Percentiles rank a stretch among this genome's conserved stretches.
These are phyloP conservation scores for Mormyrus proboscirostris DNA, from an alignment of 2,797 vertebrate species.

Conservation along the genomic window DNA sequence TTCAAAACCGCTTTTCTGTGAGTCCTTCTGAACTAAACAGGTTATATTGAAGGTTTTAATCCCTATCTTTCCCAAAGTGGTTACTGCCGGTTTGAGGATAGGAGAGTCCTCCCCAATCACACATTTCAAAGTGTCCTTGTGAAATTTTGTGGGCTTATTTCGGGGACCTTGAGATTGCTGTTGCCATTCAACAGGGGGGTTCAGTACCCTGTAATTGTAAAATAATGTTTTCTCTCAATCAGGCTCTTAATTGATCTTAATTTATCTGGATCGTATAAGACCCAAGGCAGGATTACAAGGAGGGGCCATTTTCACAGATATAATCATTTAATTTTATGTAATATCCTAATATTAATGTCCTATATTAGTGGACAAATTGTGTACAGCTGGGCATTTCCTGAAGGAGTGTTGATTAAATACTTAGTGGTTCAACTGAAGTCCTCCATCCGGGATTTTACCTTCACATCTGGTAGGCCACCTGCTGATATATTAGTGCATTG, in stretches of 20 bases:
- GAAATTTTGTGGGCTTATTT: background rate
- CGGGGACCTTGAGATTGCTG: background rate
- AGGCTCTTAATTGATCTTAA: background rate
- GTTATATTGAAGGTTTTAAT: background rate
- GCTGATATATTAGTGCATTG: background rate
- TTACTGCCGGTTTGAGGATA: background rate
- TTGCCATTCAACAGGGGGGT: background rate
- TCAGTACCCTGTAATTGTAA: background rate
- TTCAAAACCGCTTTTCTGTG: background rate
- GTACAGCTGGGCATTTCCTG: background rate
- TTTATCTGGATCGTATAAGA: background rate
- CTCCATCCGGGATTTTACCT: background rate
- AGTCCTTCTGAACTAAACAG: constrained; percentile 18
- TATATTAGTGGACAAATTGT: constrained; percentile 6
- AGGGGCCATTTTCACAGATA: background rate
- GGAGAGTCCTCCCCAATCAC: background rate
- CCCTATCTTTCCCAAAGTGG: constrained; percentile 24
- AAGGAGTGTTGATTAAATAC: background rate
- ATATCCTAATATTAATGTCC: background rate
- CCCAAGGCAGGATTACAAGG: background rate
- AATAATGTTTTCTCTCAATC: background rate
- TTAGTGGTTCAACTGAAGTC: background rate
- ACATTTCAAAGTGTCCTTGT: background rate
- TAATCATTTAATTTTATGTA: background rate
- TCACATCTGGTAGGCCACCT: background rate